A percentile compares a stretch with the other conserved stretches of the same genome.
Conservation (phyloP, 2,797 vertebrate genomes). For the Ceyx erithaca region DNA sequence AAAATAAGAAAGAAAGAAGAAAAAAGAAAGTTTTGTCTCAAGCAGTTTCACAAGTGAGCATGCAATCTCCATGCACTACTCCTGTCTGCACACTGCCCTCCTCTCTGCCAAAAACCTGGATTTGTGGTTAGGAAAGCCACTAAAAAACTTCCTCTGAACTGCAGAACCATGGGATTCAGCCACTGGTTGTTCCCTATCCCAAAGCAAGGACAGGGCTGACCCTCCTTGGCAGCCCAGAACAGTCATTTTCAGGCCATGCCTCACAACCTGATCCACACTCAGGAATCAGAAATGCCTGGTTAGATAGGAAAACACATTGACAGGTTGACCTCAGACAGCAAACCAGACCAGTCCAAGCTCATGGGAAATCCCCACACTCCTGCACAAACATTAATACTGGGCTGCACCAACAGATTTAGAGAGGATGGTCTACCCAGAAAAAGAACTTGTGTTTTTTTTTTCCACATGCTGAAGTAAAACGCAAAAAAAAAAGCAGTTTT, state of each 20-base stretch:
- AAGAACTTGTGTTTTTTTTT: background rate
- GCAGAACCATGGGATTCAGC: background rate
- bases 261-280: background rate
- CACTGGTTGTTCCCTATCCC: background rate
- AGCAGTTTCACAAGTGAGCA: constrained; percentile 50
- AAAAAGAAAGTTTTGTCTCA: constrained; percentile 16
- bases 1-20: constrained; percentile 71
- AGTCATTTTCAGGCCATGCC: background rate
- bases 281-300: background rate
- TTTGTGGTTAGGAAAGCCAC: background rate
- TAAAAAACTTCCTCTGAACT: background rate
- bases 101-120: background rate
- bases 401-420: background rate
- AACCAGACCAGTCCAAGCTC: background rate
- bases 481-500: background rate
- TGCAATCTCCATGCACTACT: constrained; percentile 75
- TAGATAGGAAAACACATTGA: background rate
- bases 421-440: background rate
- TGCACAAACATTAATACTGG: background rate
- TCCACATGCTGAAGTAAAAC: constrained; percentile 23
- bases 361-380: background rate
- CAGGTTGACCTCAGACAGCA: background rate
- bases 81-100: background rate
- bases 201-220: background rate
- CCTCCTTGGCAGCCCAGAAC: background rate